Percentiles rank a stretch among this genome's conserved stretches.
These are phyloP conservation scores for Parascotia fuliginaria DNA, from an alignment of 2,888 invertebrate genomes.

Conservation along the genomic window DNA sequence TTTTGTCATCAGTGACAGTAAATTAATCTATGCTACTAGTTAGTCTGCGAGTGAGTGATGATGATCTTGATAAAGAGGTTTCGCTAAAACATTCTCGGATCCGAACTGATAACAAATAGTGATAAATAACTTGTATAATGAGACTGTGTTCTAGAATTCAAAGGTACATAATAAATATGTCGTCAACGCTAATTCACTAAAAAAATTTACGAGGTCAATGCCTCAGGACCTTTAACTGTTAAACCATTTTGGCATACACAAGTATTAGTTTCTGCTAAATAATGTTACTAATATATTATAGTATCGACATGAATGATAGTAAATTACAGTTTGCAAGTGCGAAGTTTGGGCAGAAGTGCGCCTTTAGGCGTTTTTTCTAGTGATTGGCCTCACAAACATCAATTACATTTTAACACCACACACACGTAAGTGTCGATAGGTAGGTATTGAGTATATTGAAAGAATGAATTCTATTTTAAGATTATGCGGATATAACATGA, in stretches of 20 bases:
- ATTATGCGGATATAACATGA: too few species aligned
- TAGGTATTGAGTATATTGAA: background rate
- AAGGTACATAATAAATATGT: background rate
- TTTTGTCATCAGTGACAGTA: too few species aligned
- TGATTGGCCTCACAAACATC: slow-evolving; percentile 1
- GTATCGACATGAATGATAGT: slow-evolving; percentile 10
- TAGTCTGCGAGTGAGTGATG: too few species aligned
- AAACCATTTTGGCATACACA: background rate
- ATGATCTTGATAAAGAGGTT: too few species aligned
- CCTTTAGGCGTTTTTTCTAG: slow-evolving; percentile 18
- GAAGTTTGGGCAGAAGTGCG: slow-evolving; percentile 3
- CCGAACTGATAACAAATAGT: background rate
- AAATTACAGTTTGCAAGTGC: slow-evolving; percentile 18
- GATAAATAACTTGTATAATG: background rate
- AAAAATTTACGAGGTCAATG: slow-evolving; percentile 12
- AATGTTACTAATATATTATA: slow-evolving; percentile 9
- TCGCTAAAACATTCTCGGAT: background rate
- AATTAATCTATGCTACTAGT: too few species aligned
- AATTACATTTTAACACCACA: background rate
- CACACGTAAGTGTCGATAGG: background rate
- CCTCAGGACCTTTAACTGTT: slow-evolving; percentile 13
- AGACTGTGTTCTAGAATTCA: background rate
- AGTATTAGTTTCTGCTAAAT: slow-evolving; percentile 9
- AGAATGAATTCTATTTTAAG: background rate
- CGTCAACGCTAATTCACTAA: background rate